phyloP scores from a whole-genome alignment of 2,888 invertebrate species.

The Protophormia terraenovae region DNA sequence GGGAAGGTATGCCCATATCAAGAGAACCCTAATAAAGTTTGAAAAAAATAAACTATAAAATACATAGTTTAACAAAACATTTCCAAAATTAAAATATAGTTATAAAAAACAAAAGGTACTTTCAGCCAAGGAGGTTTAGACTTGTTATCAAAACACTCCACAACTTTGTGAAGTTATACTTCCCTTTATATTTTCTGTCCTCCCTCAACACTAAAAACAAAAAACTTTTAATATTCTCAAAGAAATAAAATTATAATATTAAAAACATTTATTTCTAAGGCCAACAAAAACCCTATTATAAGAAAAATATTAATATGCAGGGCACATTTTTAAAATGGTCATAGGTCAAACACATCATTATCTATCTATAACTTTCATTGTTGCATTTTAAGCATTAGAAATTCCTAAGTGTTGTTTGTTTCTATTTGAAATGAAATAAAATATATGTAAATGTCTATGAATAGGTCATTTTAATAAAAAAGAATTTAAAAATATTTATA shows the following conservation, averaged over 20 bases:
- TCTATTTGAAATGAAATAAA: background rate
- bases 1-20: constrained; percentile 14
- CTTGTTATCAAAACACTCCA: background rate
- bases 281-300: background rate
- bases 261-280: background rate
- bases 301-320: background rate
- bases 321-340: constrained; percentile 25
- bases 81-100: too few species aligned
- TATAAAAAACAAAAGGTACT: too few species aligned
- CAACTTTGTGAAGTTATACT: background rate
- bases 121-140: too few species aligned
- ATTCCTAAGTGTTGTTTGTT: constrained; percentile 4
- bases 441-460: constrained; percentile 20
- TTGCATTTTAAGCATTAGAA: constrained; percentile 16
- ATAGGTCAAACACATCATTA: constrained; percentile 29
- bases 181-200: background rate
- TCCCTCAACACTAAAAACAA: background rate
- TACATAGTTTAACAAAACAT: too few species aligned
- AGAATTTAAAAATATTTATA: background rate
- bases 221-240: background rate
- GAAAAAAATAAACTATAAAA: too few species aligned
- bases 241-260: background rate
- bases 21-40: too few species aligned
- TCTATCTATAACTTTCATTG: constrained; percentile 35
- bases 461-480: constrained; percentile 3